These are phyloP conservation scores for Ectemnius cavifrons DNA, from an alignment of 2,888 invertebrate species.

Conservation along the genomic window DNA sequence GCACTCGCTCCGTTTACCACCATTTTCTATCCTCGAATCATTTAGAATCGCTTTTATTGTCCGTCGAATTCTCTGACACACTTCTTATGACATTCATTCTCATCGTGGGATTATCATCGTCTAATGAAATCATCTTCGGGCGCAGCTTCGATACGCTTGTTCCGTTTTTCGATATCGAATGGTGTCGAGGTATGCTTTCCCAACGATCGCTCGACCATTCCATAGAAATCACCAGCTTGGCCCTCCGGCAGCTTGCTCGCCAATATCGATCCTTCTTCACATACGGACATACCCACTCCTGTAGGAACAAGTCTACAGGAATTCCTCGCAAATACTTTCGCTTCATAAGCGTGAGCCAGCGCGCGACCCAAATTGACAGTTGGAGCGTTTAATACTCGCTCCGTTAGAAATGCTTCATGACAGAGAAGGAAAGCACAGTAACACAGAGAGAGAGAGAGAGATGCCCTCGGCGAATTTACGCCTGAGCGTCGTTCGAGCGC, in stretches of 20 bases:
- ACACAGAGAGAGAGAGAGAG: too few species aligned
- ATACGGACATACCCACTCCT: too few species aligned
- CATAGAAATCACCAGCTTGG: too few species aligned
- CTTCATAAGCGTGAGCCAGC: neutral
- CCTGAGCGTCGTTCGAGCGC: neutral
- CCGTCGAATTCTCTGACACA: neutral
- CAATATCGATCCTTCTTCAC: too few species aligned
- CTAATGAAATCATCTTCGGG: too few species aligned
- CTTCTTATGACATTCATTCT: too few species aligned
- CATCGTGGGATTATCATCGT: too few species aligned
- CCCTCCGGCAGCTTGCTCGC: too few species aligned
- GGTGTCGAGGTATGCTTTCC: too few species aligned
- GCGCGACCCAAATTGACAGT: neutral
- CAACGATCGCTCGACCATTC: too few species aligned
- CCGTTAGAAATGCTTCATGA: conserved; percentile 31
- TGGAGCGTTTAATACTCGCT: conserved; percentile 14
- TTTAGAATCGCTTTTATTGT: neutral
- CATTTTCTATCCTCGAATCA: neutral
- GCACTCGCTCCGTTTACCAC: conserved; percentile 34
- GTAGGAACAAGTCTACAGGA: neutral
- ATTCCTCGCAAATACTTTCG: neutral
- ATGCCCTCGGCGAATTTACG: conserved; percentile 3
- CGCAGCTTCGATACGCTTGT: too few species aligned
- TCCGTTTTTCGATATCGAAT: too few species aligned
- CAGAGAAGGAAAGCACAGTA: neutral